A percentile compares a stretch with the other conserved stretches of the same genome.
phyloP scores from a whole-genome alignment of 2,888 invertebrate species.

The Exephanes ischioxanthus region DNA sequence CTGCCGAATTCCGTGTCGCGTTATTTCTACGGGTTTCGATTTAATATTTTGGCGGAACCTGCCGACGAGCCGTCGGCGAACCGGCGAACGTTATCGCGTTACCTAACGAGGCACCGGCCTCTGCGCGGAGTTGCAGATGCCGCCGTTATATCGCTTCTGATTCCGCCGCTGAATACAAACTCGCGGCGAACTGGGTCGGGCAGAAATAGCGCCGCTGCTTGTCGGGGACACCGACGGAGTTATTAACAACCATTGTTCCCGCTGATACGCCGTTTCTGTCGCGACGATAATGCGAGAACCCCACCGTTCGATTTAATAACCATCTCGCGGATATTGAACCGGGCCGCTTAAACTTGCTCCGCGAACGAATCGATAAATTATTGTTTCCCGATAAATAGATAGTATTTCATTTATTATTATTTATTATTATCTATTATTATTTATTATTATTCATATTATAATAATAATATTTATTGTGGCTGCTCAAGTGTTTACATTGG shows the following conservation, averaged over 20 bases:
- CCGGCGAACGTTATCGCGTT: slow-evolving; percentile 55
- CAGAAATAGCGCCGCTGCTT: neutral
- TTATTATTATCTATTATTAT: no score
- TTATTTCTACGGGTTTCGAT: slow-evolving; percentile 56
- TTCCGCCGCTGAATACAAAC: neutral
- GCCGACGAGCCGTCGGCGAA: slow-evolving; percentile 26
- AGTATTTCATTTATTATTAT: no score
- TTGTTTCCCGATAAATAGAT: neutral
- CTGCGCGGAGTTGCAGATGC: neutral
- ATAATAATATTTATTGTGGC: no score
- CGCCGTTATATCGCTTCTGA: neutral
- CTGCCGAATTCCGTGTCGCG: slow-evolving; percentile 24
- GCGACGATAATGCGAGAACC: neutral
- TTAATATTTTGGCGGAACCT: slow-evolving; percentile 48
- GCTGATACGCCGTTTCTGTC: neutral
- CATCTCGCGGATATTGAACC: neutral
- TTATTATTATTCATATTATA: no score
- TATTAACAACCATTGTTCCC: neutral
- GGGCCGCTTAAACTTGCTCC: neutral
- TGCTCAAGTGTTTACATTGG: no score
- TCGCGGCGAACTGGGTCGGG: slow-evolving; percentile 12
- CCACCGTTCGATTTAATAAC: neutral
- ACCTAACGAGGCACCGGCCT: slow-evolving; percentile 48
- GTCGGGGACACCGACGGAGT: neutral
- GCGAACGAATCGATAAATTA: neutral